phyloP scores from a whole-genome alignment of 2,797 vertebrate genomes.

The Moxostoma hubbsi region DNA sequence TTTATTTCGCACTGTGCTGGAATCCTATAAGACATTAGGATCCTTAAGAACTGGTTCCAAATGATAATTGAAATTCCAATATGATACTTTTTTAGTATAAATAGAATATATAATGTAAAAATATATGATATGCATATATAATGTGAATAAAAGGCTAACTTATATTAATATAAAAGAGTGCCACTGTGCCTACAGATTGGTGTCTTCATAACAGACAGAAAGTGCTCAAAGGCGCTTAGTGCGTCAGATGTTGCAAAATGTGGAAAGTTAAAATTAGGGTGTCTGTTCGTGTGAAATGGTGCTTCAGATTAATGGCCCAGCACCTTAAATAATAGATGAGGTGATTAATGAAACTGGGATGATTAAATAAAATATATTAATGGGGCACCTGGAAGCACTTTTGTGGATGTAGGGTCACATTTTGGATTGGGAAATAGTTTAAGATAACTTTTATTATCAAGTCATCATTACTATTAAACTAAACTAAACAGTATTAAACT shows the following conservation, averaged over 20 bases:
- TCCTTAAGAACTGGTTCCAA: background rate
- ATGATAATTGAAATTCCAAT: background rate
- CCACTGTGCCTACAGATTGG: too few relatives aligned
- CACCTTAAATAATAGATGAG: constrained; percentile 37
- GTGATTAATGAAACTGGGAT: constrained; percentile 36
- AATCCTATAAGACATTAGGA: background rate
- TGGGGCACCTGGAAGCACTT: background rate
- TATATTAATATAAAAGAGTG: background rate
- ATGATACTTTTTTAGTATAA: background rate
- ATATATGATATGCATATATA: too few relatives aligned
- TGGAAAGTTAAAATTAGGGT: constrained; percentile 39
- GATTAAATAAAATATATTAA: constrained; percentile 23
- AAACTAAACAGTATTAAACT: too few relatives aligned
- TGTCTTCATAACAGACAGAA: background rate
- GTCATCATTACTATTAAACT: too few relatives aligned
- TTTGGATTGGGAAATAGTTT: too few relatives aligned
- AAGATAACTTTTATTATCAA: too few relatives aligned
- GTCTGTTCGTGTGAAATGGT: constrained; percentile 14
- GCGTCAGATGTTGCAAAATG: constrained; percentile 39
- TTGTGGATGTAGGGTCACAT: too few relatives aligned
- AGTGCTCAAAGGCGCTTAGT: background rate
- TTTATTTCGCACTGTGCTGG: background rate
- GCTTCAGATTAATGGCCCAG: background rate
- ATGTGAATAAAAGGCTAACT: too few relatives aligned
- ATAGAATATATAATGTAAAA: too few relatives aligned